Evolutionary conservation across 2,888 invertebrate species (phyloP).

Genomic region (Himalopsyche anomala): DNA sequence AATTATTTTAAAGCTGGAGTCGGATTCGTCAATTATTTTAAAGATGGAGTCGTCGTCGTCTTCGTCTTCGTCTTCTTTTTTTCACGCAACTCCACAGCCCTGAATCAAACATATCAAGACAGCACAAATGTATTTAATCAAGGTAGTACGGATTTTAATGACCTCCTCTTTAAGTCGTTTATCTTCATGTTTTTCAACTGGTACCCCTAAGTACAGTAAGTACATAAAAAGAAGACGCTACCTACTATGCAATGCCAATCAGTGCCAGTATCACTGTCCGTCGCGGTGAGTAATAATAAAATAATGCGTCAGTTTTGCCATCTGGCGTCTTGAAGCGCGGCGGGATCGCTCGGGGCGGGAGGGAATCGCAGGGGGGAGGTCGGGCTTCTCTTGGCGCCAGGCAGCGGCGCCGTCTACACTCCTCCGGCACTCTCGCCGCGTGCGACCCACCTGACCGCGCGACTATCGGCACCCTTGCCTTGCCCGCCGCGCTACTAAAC

Average conservation of each 20-base stretch:
- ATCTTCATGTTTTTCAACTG: no score
- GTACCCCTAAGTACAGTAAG: neutral
- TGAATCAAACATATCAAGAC: no score
- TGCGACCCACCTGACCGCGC: slow-evolving; percentile 42
- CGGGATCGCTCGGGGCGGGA: neutral
- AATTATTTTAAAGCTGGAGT: no score
- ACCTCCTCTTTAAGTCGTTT: no score
- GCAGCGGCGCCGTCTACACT: slow-evolving; percentile 40
- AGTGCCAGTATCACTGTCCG: slow-evolving; percentile 40
- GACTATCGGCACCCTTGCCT: slow-evolving; percentile 8
- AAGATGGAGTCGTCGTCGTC: no score
- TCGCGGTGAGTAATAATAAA: slow-evolving; percentile 42
- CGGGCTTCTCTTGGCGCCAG: slow-evolving; percentile 36
- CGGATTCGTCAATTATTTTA: no score
- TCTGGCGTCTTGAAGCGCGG: slow-evolving; percentile 1
- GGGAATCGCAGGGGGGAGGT: slow-evolving; percentile 37
- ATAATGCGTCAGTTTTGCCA: slow-evolving; percentile 37
- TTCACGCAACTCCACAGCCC: no score
- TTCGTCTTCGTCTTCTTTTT: no score
- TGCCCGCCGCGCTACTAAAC: neutral
- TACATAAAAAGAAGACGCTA: slow-evolving; percentile 6
- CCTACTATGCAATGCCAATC: slow-evolving; percentile 22
- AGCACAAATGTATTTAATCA: no score
- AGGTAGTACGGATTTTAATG: no score
- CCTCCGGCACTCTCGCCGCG: slow-evolving; percentile 43